Evolutionary conservation across 2,888 invertebrate species (phyloP).

Genomic region (Brachyopa scutellaris): DNA sequence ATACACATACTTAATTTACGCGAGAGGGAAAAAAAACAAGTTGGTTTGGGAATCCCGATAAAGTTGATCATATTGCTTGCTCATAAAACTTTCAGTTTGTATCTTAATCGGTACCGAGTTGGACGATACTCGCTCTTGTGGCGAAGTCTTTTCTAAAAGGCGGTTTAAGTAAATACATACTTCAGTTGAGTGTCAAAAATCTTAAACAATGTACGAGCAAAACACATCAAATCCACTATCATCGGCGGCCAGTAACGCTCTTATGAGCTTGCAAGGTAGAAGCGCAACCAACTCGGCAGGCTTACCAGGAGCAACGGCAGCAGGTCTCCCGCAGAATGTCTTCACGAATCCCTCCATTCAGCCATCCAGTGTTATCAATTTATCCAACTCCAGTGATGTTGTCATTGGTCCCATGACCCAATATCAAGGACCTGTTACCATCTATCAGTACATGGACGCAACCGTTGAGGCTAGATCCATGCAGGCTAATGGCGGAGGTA

Average conservation of each 20-base stretch:
- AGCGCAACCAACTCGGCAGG: slow-evolving; percentile 73
- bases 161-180: background rate
- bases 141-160: background rate
- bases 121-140: slow-evolving; percentile 26
- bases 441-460: slow-evolving; percentile 82
- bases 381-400: slow-evolving; percentile 83
- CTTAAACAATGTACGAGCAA: slow-evolving; percentile 73
- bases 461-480: slow-evolving; percentile 79
- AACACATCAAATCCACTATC: slow-evolving; percentile 74
- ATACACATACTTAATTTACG: no score
- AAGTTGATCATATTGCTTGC: slow-evolving; percentile 51
- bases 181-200: background rate
- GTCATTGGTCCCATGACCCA: slow-evolving; percentile 83
- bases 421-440: slow-evolving; percentile 83
- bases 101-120: slow-evolving; percentile 51
- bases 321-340: slow-evolving; percentile 76
- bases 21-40: slow-evolving; percentile 1
- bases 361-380: slow-evolving; percentile 81
- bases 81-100: slow-evolving; percentile 55
- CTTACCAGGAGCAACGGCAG: slow-evolving; percentile 73
- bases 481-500: slow-evolving; percentile 80
- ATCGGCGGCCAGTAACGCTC: slow-evolving; percentile 75
- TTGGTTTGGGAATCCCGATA: slow-evolving; percentile 64
- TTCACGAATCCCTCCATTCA: slow-evolving; percentile 78
- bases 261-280: slow-evolving; percentile 76